Evolutionary conservation across 2,113 vertebrate species (phyloP).

Genomic region (Leptodactylus fuscus): DNA sequence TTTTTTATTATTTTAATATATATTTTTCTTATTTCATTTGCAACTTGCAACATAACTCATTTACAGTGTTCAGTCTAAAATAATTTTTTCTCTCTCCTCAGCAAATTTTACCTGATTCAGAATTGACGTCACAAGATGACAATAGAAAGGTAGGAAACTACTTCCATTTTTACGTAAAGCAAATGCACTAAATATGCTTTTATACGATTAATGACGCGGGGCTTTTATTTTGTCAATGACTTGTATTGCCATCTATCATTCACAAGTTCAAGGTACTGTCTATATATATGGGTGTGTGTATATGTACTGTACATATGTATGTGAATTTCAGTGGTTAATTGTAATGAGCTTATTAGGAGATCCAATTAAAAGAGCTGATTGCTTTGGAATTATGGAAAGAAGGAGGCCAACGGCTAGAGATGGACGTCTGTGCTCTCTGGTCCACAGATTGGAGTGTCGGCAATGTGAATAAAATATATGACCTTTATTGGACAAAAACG

Average conservation of each 20-base stretch:
- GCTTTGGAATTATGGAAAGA: too few species aligned
- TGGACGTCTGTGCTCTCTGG: too few species aligned
- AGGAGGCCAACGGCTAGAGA: too few species aligned
- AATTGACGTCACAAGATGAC: slow-evolving; percentile 84
- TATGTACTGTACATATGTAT: too few species aligned
- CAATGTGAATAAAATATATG: too few species aligned
- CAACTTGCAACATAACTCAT: neutral
- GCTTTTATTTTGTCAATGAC: neutral
- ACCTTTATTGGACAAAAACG: too few species aligned
- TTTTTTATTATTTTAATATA: neutral
- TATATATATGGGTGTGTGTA: neutral
- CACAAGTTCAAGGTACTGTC: neutral
- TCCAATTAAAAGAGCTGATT: too few species aligned
- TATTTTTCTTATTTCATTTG: neutral
- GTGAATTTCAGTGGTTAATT: too few species aligned
- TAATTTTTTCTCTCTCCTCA: slow-evolving; percentile 64
- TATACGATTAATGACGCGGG: neutral
- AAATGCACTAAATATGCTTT: neutral
- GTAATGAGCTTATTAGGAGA: too few species aligned
- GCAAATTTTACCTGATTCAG: slow-evolving; percentile 89
- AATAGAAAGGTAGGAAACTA: slow-evolving; percentile 88
- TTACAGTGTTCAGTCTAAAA: neutral
- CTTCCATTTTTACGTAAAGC: neutral
- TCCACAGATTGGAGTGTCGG: too few species aligned
- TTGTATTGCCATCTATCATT: neutral